Evolutionary conservation across 2,113 vertebrate species (phyloP).

Genomic region (Pundamilia nyererei): DNA sequence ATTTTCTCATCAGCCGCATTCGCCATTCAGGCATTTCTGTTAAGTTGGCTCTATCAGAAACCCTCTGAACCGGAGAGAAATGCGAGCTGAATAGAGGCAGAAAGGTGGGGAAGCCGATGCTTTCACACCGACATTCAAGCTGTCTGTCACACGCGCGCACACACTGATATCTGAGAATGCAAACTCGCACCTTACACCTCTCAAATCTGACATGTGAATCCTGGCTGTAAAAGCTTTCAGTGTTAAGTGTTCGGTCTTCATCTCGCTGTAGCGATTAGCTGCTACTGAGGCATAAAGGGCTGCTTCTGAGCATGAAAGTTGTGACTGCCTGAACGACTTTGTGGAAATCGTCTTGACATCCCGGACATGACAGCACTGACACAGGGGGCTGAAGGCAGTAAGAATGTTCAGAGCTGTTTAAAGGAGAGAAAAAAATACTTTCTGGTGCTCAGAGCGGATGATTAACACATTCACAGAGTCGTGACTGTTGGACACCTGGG

Average conservation of each 20-base stretch:
- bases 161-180: neutral
- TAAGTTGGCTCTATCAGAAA: conserved; percentile 28
- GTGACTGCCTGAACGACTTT: neutral
- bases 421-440: neutral
- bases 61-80: neutral
- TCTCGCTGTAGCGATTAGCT: conserved; percentile 9
- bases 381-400: neutral
- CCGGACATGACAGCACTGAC: neutral
- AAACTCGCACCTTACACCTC: conserved; percentile 13
- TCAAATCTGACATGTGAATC: conserved; percentile 11
- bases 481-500: neutral
- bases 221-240: conserved; percentile 21
- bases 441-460: neutral
- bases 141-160: neutral
- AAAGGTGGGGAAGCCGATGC: neutral
- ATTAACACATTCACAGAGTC: neutral
- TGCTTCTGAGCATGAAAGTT: conserved; percentile 32
- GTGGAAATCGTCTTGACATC: conserved; percentile 5
- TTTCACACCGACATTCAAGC: conserved; percentile 2
- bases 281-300: conserved; percentile 22
- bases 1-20: conserved; percentile 45
- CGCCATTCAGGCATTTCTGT: conserved; percentile 25
- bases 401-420: neutral
- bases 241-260: neutral
- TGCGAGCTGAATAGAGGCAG: neutral